phyloP scores from a whole-genome alignment of 2,113 vertebrate genomes.

The Oceanodroma tethys region DNA sequence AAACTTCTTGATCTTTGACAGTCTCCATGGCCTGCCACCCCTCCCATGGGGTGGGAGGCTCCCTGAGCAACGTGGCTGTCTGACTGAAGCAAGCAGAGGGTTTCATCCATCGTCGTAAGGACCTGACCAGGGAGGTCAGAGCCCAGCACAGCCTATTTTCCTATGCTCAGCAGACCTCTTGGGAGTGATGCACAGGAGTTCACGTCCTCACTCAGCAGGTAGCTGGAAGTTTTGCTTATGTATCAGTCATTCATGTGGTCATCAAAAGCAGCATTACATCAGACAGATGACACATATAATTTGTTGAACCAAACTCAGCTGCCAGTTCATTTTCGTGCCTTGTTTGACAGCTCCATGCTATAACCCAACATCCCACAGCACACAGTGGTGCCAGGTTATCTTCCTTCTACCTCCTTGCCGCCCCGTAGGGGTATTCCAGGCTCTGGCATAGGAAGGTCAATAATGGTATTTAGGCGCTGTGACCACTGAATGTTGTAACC shows the following conservation, averaged over 20 bases:
- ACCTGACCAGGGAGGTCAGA: neutral
- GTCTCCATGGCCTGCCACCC: accelerated
- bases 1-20: neutral
- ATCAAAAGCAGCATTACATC: neutral
- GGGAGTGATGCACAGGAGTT: neutral
- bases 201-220: neutral
- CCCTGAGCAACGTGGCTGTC: accelerated
- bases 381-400: neutral
- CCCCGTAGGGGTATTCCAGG: neutral
- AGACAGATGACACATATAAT: neutral
- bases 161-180: neutral
- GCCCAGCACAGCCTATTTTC: neutral
- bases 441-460: neutral
- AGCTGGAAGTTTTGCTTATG: neutral
- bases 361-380: neutral
- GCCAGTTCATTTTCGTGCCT: neutral
- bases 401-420: neutral
- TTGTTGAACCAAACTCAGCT: neutral
- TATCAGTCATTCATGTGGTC: neutral
- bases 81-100: neutral
- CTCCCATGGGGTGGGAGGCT: neutral
- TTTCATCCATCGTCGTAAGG: accelerated
- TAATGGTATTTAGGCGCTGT: neutral
- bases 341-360: neutral
- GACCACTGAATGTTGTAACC: neutral